Evolutionary conservation across 1,140 invertebrate species (phyloP).

Genomic region (Hormaphis cornu): DNA sequence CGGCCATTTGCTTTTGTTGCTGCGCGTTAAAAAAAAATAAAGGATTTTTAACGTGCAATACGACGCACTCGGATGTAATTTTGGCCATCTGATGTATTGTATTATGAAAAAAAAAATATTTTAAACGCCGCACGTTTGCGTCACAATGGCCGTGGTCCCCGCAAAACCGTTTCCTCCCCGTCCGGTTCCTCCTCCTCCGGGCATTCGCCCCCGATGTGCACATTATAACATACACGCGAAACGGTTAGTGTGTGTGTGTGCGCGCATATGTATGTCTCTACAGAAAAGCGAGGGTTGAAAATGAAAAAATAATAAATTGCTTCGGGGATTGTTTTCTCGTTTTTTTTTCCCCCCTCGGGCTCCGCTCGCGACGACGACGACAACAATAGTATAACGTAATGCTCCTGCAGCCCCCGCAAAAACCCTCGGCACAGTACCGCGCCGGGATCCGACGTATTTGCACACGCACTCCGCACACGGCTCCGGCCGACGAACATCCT

Average conservation of each 20-base stretch:
- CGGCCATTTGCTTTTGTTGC: too few relatives aligned
- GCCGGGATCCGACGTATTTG: constrained; percentile 11
- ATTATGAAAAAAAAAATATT: too few relatives aligned
- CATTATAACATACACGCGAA: too few relatives aligned
- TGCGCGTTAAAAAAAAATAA: too few relatives aligned
- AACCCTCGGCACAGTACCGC: background rate
- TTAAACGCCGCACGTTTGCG: too few relatives aligned
- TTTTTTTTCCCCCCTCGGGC: background rate
- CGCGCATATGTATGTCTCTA: background rate
- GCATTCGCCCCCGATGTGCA: background rate
- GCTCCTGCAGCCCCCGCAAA: constrained; percentile 19
- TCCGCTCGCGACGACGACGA: too few relatives aligned
- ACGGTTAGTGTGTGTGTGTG: background rate
- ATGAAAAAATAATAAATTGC: background rate
- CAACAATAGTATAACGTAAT: too few relatives aligned
- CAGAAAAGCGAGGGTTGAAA: background rate
- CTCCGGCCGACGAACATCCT: background rate
- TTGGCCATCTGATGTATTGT: too few relatives aligned
- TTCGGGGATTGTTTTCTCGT: background rate
- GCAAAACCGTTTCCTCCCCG: background rate
- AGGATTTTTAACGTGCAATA: too few relatives aligned
- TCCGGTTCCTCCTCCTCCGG: background rate
- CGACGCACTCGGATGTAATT: too few relatives aligned
- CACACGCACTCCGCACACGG: background rate
- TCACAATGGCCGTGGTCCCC: background rate